Evolutionary conservation across 2,113 vertebrate genomes (phyloP), one percentile per base, ranked within the genome.

Genomic region (Daubentonia madagascariensis): DNA sequence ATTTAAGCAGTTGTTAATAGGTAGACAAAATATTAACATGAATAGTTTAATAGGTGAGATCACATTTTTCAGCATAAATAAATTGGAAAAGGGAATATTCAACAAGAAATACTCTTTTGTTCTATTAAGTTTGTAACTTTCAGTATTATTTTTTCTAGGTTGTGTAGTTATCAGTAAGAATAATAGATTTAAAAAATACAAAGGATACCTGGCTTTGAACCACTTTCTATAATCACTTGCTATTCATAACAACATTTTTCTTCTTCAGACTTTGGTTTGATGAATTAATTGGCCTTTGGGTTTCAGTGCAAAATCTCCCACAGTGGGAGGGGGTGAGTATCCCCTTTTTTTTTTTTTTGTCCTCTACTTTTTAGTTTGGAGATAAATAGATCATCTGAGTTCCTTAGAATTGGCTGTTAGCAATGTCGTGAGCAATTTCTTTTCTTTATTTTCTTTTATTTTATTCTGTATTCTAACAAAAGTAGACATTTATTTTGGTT

Each of bases 251-350:
- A 96, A 76, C 57, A 52, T 92, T 97, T 98, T 98, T 98, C 78
- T 98, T 91, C 96, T 99, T 81, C 98, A 99, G 99, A 98, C 99
- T 99, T 98, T 99, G 99, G 99, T 99, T 99, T 97, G 99, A 99
- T 98, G 99, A 99, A 98, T 98, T 99, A 97, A 99, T 99, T 98
- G 99, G 98, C 97, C 99, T 99, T 98, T 99, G 99, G 99, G 98
- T 99, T 97, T 99, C 99, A 6, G 99, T 99, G 97, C 99, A 99
- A 98, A 99, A 99, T 98, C 99, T 99, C 97, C 99, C 99, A 78
- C 99, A 99, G 63, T 99, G 99, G 99, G 99, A 99, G 98, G 99
- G 99, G 99, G 99, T 99, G 96, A 99, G 99, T 99, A 97, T 95
- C 72, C 37, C 67, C 9, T 25, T 93, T 97, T 25, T 93, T 97